These are phyloP conservation scores for Cerastoderma edule DNA, from an alignment of 2,888 invertebrate genomes.

Conservation along the genomic window DNA sequence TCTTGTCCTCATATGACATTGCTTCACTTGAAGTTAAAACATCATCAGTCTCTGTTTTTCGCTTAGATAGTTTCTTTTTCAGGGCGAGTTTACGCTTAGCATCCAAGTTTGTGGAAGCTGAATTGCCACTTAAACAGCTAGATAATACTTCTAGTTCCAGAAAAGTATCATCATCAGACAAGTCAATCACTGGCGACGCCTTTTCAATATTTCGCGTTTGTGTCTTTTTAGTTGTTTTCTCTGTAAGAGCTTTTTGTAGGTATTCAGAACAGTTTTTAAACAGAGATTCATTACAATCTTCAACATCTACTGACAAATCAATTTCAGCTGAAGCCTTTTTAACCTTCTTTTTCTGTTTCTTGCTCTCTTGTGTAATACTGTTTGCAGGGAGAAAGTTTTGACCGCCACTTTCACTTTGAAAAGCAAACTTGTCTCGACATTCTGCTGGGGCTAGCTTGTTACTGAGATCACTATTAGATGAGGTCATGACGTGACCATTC, in stretches of 20 bases:
- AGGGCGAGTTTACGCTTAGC: constrained; percentile 20
- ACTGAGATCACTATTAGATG: not conserved
- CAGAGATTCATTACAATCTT: constrained; percentile 28
- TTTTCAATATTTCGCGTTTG: constrained; percentile 29
- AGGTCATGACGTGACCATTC: not conserved
- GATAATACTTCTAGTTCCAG: constrained; percentile 49
- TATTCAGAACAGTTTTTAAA: constrained; percentile 33
- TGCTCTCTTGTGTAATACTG: constrained; percentile 42
- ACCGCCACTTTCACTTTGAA: not conserved
- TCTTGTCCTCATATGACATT: not conserved
- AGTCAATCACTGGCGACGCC: constrained; percentile 51
- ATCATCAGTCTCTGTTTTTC: constrained; percentile 10
- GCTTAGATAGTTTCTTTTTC: constrained; percentile 24
- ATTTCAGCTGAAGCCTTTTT: constrained; percentile 46
- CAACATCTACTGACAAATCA: constrained; percentile 44
- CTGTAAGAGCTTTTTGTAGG: constrained; percentile 42
- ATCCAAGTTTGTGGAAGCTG: not conserved
- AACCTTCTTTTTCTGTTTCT: constrained; percentile 48
- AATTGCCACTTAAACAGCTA: constrained; percentile 32
- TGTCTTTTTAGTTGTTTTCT: not conserved
- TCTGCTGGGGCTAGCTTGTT: not conserved
- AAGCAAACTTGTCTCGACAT: not conserved
- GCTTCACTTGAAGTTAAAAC: not conserved
- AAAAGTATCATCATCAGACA: constrained; percentile 55
- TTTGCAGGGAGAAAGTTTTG: too few relatives aligned